phyloP scores from a whole-genome alignment of 2,888 invertebrate species.

The Caenorhabditis plicata region DNA sequence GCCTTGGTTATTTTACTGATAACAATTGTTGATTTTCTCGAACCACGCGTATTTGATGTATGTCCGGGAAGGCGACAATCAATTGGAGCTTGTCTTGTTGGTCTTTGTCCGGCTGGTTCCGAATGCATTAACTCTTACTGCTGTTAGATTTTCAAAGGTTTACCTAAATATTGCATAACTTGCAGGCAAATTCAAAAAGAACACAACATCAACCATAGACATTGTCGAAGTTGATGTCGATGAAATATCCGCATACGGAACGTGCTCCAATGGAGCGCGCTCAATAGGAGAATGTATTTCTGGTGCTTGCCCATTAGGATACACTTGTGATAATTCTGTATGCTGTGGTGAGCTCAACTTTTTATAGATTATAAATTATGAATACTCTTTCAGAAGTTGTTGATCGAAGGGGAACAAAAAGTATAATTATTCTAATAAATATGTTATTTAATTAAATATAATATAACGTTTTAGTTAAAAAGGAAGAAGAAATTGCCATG shows the following conservation, averaged over 20 bases:
- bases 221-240: slow-evolving; percentile 17
- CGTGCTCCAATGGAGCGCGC: slow-evolving; percentile 28
- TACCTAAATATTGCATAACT: not conserved
- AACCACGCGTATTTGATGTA: slow-evolving; percentile 44
- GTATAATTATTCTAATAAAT: slow-evolving; percentile 18
- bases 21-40: too few species aligned
- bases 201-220: slow-evolving; percentile 4
- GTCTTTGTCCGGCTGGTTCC: slow-evolving; percentile 50
- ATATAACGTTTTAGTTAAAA: slow-evolving; percentile 11
- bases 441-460: slow-evolving; percentile 7
- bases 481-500: slow-evolving; percentile 25
- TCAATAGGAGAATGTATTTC: slow-evolving; percentile 51
- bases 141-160: slow-evolving; percentile 19
- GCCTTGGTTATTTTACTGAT: too few species aligned
- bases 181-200: slow-evolving; percentile 25
- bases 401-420: not conserved
- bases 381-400: not conserved
- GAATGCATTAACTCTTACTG: slow-evolving; percentile 53
- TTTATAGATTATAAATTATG: not conserved
- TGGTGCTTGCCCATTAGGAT: slow-evolving; percentile 45
- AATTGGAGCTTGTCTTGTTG: slow-evolving; percentile 51
- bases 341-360: slow-evolving; percentile 48
- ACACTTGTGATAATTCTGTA: slow-evolving; percentile 42
- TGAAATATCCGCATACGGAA: slow-evolving; percentile 11
- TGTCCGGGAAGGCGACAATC: slow-evolving; percentile 46